Evolutionary conservation across 2,797 vertebrate species (phyloP).

Genomic region (Alca torda): DNA sequence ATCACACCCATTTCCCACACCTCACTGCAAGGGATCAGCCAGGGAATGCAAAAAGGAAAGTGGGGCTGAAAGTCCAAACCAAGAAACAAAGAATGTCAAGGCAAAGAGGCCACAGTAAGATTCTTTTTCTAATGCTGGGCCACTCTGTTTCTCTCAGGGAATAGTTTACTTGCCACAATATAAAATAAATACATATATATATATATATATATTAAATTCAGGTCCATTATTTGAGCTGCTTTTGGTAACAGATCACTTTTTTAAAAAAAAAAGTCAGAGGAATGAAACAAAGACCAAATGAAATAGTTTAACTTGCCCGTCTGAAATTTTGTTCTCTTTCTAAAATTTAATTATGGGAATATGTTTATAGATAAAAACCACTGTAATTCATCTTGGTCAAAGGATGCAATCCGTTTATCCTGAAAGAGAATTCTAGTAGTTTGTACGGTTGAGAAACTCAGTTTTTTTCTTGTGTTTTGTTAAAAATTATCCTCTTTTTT

Average conservation of each 20-base stretch:
- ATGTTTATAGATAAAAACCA: not conserved
- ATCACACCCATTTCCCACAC: not conserved
- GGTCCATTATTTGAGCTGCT: not conserved
- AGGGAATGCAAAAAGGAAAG: not conserved
- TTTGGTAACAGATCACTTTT: not conserved
- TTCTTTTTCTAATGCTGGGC: not conserved
- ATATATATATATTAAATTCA: not conserved
- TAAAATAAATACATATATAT: not conserved
- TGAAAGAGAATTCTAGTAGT: not conserved
- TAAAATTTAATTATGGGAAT: conserved; percentile 11
- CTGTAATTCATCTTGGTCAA: not conserved
- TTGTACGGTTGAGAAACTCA: not conserved
- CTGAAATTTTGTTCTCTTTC: not conserved
- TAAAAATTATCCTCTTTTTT: not conserved
- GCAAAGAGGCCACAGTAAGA: not conserved
- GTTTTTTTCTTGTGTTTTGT: not conserved
- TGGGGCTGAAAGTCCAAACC: not conserved
- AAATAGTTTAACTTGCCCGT: not conserved
- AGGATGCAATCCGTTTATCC: not conserved
- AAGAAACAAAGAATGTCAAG: not conserved
- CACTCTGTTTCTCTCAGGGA: not conserved
- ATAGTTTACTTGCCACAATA: not conserved
- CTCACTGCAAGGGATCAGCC: not conserved
- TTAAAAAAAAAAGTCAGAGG: not conserved
- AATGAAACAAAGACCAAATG: not conserved